Percentiles rank a stretch among this genome's conserved stretches.
Evolutionary conservation across 1,140 invertebrate genomes (phyloP).

Genomic region (Apocrypta bakeri): DNA sequence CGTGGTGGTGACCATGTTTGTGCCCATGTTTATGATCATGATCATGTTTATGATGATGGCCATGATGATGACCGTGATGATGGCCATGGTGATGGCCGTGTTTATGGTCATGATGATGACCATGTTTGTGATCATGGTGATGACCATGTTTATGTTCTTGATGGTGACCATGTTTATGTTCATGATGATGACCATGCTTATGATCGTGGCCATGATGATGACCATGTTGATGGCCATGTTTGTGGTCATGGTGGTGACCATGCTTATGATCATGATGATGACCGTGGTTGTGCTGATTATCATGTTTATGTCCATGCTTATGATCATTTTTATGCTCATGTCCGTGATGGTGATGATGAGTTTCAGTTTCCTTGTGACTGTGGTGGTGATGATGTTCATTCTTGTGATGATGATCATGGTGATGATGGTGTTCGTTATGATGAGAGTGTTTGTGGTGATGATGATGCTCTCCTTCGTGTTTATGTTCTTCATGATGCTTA

Average conservation of each 20-base stretch:
- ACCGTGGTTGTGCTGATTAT: slow-evolving; percentile 33
- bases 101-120: slow-evolving; percentile 35
- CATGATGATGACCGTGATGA: slow-evolving; percentile 37
- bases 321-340: slow-evolving; percentile 47
- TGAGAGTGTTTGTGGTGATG: slow-evolving; percentile 48
- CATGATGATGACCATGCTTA: slow-evolving; percentile 36
- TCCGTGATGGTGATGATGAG: slow-evolving; percentile 47
- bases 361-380: slow-evolving; percentile 44
- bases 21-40: slow-evolving; percentile 45
- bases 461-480: slow-evolving; percentile 47
- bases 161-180: slow-evolving; percentile 41
- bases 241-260: slow-evolving; percentile 33
- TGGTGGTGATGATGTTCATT: slow-evolving; percentile 50
- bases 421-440: slow-evolving; percentile 48
- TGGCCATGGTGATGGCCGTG: slow-evolving; percentile 35
- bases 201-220: slow-evolving; percentile 44
- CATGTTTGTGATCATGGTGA: slow-evolving; percentile 38
- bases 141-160: slow-evolving; percentile 38
- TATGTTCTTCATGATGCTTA: slow-evolving; percentile 49
- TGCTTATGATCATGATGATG: slow-evolving; percentile 41
- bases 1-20: slow-evolving; percentile 39
- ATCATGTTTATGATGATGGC: slow-evolving; percentile 36
- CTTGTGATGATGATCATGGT: slow-evolving; percentile 48
- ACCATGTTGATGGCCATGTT: slow-evolving; percentile 35
- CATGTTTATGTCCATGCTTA: slow-evolving; percentile 48